Conservation (phyloP, 2,888 invertebrate species). For the Ectemnius cavifrons region DNA sequence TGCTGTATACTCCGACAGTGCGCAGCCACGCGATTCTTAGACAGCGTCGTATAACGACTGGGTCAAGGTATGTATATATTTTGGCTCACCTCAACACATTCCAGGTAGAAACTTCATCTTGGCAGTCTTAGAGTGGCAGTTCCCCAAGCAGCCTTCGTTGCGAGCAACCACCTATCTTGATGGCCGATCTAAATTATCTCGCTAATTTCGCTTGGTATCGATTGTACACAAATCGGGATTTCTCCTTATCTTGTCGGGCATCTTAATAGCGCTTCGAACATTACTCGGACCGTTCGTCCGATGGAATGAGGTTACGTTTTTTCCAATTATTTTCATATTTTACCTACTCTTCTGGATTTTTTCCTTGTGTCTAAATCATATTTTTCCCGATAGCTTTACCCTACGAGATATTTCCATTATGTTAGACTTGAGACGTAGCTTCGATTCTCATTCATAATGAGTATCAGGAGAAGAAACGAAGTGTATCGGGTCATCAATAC, state of each 20-base stretch:
- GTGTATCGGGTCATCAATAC: background rate
- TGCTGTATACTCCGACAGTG: background rate
- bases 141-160: slow-evolving; percentile 7
- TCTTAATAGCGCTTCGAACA: slow-evolving; percentile 67
- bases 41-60: slow-evolving; percentile 11
- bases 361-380: background rate
- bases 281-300: background rate
- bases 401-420: too few species aligned
- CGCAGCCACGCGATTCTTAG: slow-evolving; percentile 26
- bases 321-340: too few species aligned
- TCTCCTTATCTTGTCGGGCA: slow-evolving; percentile 60
- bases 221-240: slow-evolving; percentile 68
- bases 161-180: slow-evolving; percentile 53
- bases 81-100: background rate
- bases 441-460: background rate
- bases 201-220: slow-evolving; percentile 67
- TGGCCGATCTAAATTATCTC: slow-evolving; percentile 69
- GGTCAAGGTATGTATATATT: slow-evolving; percentile 37
- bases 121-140: slow-evolving; percentile 11
- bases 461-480: background rate
- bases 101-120: slow-evolving; percentile 29
- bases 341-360: background rate
- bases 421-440: too few species aligned
- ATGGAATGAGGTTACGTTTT: slow-evolving; percentile 31
- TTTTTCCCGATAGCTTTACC: background rate